Percentiles rank a stretch among this genome's conserved stretches.
Evolutionary conservation across 1,140 invertebrate genomes (phyloP).

Genomic region (Phenacoccus solenopsis): DNA sequence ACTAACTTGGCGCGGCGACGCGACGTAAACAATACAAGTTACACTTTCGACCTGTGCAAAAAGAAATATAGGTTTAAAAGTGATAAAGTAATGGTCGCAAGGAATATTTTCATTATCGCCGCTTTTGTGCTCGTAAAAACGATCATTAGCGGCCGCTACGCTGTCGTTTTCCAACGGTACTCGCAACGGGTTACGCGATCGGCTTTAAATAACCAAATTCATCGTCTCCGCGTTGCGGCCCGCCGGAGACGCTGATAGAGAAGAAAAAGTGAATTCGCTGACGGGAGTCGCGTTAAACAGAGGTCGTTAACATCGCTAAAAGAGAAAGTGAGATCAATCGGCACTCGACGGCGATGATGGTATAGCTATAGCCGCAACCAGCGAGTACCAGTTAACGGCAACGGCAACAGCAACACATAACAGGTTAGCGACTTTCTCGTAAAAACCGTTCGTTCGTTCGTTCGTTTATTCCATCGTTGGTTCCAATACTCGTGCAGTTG

Average conservation of each 20-base stretch:
- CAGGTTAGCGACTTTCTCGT: conserved; percentile 11
- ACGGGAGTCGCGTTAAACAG: background rate
- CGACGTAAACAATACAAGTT: no score
- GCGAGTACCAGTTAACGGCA: conserved; percentile 12
- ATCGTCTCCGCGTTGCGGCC: background rate
- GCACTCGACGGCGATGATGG: background rate
- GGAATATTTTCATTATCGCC: no score
- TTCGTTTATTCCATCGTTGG: background rate
- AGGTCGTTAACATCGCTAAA: conserved; percentile 5
- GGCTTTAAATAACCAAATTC: background rate
- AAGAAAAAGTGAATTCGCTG: conserved; percentile 10
- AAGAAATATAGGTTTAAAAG: no score
- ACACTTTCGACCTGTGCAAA: no score
- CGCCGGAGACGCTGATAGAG: background rate
- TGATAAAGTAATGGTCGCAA: no score
- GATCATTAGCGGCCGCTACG: no score
- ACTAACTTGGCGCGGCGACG: no score
- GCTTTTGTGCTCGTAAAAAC: no score
- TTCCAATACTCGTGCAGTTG: no score
- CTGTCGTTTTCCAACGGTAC: no score
- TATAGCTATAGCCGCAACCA: background rate
- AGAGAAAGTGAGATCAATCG: conserved; percentile 13
- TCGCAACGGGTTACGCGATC: no score
- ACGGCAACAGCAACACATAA: conserved; percentile 7
- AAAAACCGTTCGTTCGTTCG: background rate